Conservation (phyloP, 2,888 invertebrate species). For the Silvanus unidentatus region DNA sequence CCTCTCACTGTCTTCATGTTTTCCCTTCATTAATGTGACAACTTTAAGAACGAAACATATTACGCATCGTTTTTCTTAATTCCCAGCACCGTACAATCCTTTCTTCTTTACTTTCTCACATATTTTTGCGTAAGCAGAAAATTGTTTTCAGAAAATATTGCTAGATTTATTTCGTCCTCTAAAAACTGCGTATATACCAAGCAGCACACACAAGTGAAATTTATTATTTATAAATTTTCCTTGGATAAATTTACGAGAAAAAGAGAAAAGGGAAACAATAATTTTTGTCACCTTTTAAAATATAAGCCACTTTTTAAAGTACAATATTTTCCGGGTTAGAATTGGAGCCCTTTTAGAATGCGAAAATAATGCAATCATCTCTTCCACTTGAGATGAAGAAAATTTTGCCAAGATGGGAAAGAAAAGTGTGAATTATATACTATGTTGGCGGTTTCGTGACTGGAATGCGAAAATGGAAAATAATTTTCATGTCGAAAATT, state of each 20-base stretch:
- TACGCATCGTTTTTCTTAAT: no score
- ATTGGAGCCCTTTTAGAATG: conserved; percentile 19
- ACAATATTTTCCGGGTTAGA: conserved; percentile 15
- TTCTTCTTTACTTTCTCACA: background rate
- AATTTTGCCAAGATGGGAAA: conserved; percentile 12
- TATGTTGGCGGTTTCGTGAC: conserved; percentile 13
- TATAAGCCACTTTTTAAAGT: conserved; percentile 13
- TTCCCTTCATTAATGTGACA: no score
- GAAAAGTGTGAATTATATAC: conserved; percentile 17
- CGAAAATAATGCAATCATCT: conserved; percentile 21
- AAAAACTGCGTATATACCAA: no score
- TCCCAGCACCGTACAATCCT: conserved; percentile 18
- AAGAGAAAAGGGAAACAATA: conserved; percentile 2
- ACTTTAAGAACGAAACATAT: no score
- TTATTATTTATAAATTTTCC: no score
- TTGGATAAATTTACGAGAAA: no score
- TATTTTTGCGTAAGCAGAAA: background rate
- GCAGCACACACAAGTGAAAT: no score
- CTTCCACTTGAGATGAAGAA: conserved; percentile 10
- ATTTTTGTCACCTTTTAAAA: conserved; percentile 15
- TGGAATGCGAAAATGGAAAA: conserved; percentile 20
- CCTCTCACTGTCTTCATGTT: no score
- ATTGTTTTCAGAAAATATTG: background rate
- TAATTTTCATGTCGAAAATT: conserved; percentile 21
- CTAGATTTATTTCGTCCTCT: no score